phyloP scores from a whole-genome alignment of 2,113 vertebrate species.

The Ciconia boyciana region DNA sequence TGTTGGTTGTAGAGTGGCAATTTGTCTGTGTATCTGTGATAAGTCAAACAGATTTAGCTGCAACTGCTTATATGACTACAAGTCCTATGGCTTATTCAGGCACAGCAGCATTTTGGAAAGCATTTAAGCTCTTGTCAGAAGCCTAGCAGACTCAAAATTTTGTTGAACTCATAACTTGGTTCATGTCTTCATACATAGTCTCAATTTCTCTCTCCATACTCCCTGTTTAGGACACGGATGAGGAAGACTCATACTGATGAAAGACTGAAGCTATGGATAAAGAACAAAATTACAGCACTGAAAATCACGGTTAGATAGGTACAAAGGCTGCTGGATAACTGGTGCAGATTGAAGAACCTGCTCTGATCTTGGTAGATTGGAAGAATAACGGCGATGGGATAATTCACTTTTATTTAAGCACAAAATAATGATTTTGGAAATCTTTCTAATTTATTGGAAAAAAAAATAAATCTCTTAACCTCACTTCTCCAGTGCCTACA shows the following conservation, averaged over 20 bases:
- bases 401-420: background rate
- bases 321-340: background rate
- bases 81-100: background rate
- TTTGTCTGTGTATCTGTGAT: background rate
- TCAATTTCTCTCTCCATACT: background rate
- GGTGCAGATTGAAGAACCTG: background rate
- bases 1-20: background rate
- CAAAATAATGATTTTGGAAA: background rate
- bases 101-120: background rate
- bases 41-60: background rate
- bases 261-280: background rate
- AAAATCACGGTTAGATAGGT: background rate
- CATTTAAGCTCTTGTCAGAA: background rate
- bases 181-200: fast-evolving
- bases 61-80: background rate
- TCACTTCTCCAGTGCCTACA: background rate
- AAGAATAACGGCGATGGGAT: background rate
- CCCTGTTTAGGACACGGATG: slow-evolving; percentile 66
- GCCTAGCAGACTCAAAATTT: background rate
- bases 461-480: background rate
- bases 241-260: slow-evolving; percentile 67
- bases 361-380: background rate
- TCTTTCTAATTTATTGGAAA: background rate
- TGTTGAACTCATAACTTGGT: background rate
- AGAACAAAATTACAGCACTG: background rate